Evolutionary conservation across 1,140 invertebrate species (phyloP), one percentile per base, ranked within the genome.

Genomic region (Leucophenga varia): DNA sequence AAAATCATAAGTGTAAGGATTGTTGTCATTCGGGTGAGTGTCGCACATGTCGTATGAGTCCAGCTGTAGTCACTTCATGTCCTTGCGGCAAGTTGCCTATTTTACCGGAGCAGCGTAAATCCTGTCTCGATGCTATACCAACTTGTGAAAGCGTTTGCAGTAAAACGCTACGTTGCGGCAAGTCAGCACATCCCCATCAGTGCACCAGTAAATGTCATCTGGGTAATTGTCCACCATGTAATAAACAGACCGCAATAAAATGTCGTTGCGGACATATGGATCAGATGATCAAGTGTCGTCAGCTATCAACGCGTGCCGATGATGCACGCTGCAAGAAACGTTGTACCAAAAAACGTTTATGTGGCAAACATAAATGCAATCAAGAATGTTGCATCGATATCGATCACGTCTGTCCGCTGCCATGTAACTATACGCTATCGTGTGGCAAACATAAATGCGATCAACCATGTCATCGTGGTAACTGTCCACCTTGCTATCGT

Each of bases 201-300:
- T 95, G 93, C 72, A 77, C 82, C 49, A 74, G 65, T 12, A 73
- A 73, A 12, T 95, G 92, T 73, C 92, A 95, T 43, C 5, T 61
- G 65, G 91, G 88, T 0, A 77, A 82, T 9, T 98, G 96, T 74
- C 87, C 88, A 6, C 81, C 84, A 0, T 98, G 96, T 64, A 81
- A 85, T 12, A 81, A 88, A 14, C 84, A 81, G 12, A 93, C 91
- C 17, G 71, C 82, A 2, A 81, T 95, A 0, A 84, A 82, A 42
- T 98, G 96, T 68, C 85, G 91, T n/a, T 98, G 96, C 76, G 91
- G 90, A n/a, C 82, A 86, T 61, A 89, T 88, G 78, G 85, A 86
- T 45, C 88, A 88, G 55, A 85, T 93, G 72, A 82, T 96, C 35
- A 79, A 84, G 1, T 98, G 95, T 70, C 77, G 77, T 2, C 83